Evolutionary conservation across 2,797 vertebrate species (phyloP).

Genomic region (Acanthis flammea): DNA sequence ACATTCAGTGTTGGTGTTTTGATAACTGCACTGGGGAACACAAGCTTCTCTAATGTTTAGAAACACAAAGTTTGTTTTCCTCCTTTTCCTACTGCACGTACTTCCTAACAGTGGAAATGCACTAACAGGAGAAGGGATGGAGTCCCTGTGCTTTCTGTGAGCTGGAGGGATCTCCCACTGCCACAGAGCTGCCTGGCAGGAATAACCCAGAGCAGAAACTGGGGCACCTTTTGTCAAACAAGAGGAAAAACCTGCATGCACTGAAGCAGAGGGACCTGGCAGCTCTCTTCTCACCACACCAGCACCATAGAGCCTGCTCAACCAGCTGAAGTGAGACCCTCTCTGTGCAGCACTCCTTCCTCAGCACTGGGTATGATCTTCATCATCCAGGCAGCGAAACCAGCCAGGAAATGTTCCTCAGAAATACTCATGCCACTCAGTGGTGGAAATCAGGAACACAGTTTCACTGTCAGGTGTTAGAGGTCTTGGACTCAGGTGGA

Average conservation of each 20-base stretch:
- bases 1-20: neutral
- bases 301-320: neutral
- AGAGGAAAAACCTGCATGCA: neutral
- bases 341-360: neutral
- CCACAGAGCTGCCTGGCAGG: neutral
- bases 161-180: neutral
- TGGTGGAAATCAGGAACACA: neutral
- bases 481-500: neutral
- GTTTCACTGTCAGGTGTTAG: neutral
- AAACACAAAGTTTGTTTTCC: neutral
- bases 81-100: neutral
- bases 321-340: accelerated
- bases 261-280: neutral
- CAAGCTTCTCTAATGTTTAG: neutral
- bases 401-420: neutral
- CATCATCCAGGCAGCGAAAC: neutral
- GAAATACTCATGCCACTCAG: accelerated
- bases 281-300: neutral
- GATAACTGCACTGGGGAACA: neutral
- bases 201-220: neutral
- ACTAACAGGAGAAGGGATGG: neutral
- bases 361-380: neutral
- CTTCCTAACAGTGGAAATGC: neutral
- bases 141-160: accelerated
- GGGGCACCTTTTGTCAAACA: too few relatives aligned